Base-by-base conservation (phyloP, 2,113 vertebrate species). In the Silurus meridionalis region DNA sequence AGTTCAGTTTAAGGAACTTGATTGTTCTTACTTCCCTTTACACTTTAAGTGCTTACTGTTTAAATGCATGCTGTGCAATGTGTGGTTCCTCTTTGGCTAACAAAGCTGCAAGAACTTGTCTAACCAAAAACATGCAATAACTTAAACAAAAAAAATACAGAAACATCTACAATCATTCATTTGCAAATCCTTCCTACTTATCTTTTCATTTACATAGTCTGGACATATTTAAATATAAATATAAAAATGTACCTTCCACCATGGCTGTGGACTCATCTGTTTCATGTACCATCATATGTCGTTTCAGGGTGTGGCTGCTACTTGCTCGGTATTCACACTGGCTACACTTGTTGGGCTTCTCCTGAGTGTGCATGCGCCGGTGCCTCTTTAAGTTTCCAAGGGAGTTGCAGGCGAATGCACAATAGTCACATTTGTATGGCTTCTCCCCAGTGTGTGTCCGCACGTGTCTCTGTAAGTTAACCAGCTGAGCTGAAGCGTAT, bases 371-470 rank as follows among this genome's bases (percentile, higher is more conserved):
- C 93, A 98, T 97, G n/a, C 97, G 96, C 91, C 97, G 96, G 79
- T 99, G 98, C 90, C 97, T 95, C 91, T 98, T 98, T 82, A 99
- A 96, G 94, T 99, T 99, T 90, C 97, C 98, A 57, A 97, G 96
- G 89, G 97, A 98, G 93, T 97, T 99, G 95, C 97, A 99, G 89
- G 97, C 97, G 0, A 99, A 99, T 80, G 95, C 93, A 94, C 98
- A 99, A 94, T 94, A 92, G 0, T 96, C 94, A 88, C 98, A 99
- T 91, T 95, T 97, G 94, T 97, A 99, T 8, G 98, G 98, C 93
- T 99, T 98, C 92, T 99, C 98, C 80, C 98, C 98, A 0, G 97
- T 99, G 94, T 99, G 98, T 0, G 97, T 99, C 91, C 97, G 97
- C 92, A 97, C 94, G 91, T 99, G 98, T 67, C 97, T 95, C 61